Evolutionary conservation across 2,888 invertebrate species (phyloP), one percentile per base, ranked within the genome.

Genomic region (Taenaris catops): DNA sequence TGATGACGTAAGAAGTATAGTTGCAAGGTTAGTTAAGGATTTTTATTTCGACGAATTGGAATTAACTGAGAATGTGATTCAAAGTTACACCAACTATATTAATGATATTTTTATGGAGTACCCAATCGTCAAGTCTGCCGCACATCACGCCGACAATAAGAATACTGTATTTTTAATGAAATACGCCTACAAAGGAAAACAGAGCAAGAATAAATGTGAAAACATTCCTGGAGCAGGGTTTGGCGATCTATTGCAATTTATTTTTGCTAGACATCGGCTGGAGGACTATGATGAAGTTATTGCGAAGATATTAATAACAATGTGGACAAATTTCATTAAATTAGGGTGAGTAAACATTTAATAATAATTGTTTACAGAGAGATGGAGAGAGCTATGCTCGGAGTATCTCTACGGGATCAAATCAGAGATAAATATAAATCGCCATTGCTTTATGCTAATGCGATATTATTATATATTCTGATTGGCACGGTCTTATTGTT

Each of bases 251-350:
- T 50, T 58, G 4, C 57, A 65, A 18, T 74, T 64, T 42, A 49
- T 81, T 16, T 66, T 58, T 44, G 36, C 40, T 4, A 52, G 47
- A 10, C 44, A 56, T 9, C 39, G 54, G 12, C 27, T 51, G 2
- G 42, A 36, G 5, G 41, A 50, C 5, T 39, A 46, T 4, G 56
- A 65, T 24, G 53, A 63, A 12, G 1, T 49, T 4, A 44, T 60
- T 2, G 43, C 55, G 1, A 46, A 63, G n/a, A 65, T 46, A 40
- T 33, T 83, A 5, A 46, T 62, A 1, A 57, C 44, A 3, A 39
- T 86, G 16, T 66, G 66, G 55, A 60, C 44, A 9, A 81, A 79
- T 44, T 86, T 81, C 33, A 67, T 81, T 7, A 67, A 56, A 42
- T 43, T 74, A 6, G 71, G 83, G 84, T 83, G 55, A 64, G 60